Percentiles rank a stretch among this genome's conserved stretches.
Evolutionary conservation across 2,113 vertebrate genomes (phyloP).

Genomic region (Dipodomys ordii): DNA sequence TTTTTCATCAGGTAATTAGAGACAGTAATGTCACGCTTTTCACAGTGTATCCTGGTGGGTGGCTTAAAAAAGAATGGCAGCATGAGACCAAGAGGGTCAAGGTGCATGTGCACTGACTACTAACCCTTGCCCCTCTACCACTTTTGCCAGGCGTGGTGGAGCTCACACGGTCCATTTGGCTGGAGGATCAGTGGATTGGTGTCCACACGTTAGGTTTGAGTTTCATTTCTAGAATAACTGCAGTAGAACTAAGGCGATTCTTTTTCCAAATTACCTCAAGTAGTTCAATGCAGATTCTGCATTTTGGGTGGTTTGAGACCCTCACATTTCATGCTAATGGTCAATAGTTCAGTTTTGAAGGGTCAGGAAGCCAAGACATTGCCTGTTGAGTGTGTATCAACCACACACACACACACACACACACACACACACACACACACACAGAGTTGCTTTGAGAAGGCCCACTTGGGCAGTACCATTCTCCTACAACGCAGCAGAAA

Average conservation of each 20-base stretch:
- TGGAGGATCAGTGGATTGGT: background rate
- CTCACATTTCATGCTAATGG: background rate
- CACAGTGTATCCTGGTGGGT: constrained; percentile 5
- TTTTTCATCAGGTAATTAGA: constrained; percentile 84
- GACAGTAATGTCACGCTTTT: constrained; percentile 51
- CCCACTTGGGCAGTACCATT: background rate
- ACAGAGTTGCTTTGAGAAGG: background rate
- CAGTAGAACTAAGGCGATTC: background rate
- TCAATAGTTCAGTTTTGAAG: background rate
- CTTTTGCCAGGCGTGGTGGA: background rate
- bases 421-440: background rate
- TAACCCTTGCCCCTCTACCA: background rate
- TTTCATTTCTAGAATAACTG: background rate
- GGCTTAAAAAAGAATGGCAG: constrained; percentile 64
- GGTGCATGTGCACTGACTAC: constrained; percentile 70
- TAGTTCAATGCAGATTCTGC: background rate
- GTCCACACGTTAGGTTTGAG: background rate
- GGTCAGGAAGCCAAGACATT: background rate
- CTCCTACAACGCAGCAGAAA: background rate
- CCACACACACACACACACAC: background rate
- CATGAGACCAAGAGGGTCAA: constrained; percentile 70
- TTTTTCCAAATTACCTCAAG: too few relatives aligned
- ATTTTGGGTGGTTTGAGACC: background rate
- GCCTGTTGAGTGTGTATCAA: background rate
- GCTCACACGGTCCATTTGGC: constrained; percentile 18